Evolutionary conservation across 2,797 vertebrate species (phyloP), one percentile per base, ranked within the genome.

Genomic region (Jordanella pulchra): DNA sequence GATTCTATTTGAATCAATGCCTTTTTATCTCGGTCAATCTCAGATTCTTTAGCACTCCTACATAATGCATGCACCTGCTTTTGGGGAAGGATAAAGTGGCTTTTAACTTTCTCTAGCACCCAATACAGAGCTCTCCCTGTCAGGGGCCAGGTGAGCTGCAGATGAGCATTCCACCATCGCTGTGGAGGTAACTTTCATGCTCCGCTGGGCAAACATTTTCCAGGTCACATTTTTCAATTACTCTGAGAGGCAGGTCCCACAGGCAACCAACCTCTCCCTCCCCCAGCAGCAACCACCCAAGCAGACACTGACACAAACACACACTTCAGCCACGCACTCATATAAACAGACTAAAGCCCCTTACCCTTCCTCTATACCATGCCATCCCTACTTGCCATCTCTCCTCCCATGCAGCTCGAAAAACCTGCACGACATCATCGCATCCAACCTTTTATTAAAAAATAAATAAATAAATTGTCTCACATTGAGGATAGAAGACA

Each of bases 11-110:
- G 67, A 81, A 77, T 91, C 83, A 75, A 85, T 78, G 3, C 67
- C 68, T 86, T 82, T 81, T 86, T 85, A 85, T 81, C 78, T 54
- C 51, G 30, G 77, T 82, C 90, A 90, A 87, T 96, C 95, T 94
- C 85, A 84, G 90, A 93, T 96, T 96, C 94, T 95, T 96, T 95
- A 92, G 92, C 80, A 82, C 91, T 87, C 85, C 91, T 95, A 94
- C 95, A 96, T 97, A 96, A 96, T 96, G 94, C 91, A 96, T 97
- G 94, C 95, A 94, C 91, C 93, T 89, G 84, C 89, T 93, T 90
- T 91, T 85, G 85, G 81, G 74, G 73, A 77, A 91, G 92, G 92
- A 93, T 94, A 91, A 94, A 96, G 93, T 93, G 92, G 93, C 91
- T 96, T 95, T 96, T 94, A 94, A 90, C 84, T 88, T 80, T 84